Evolutionary conservation across 2,888 invertebrate genomes (phyloP).

Genomic region (Volucella inflata): DNA sequence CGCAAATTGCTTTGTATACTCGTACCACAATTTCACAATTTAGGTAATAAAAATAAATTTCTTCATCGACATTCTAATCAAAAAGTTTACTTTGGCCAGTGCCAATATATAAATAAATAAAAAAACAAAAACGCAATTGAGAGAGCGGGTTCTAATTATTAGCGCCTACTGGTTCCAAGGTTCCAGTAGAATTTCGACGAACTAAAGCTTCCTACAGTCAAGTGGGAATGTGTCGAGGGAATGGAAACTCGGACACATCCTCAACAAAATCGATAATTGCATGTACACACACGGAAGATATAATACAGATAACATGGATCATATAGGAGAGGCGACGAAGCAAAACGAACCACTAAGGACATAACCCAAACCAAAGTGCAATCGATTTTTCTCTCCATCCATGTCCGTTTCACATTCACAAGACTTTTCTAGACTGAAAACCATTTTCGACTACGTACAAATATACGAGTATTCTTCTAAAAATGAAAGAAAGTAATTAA

Average conservation of each 20-base stretch:
- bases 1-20: too few relatives aligned
- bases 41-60: too few relatives aligned
- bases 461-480: conserved; percentile 51
- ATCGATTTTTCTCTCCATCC: conserved; percentile 46
- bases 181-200: too few relatives aligned
- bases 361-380: conserved; percentile 27
- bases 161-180: too few relatives aligned
- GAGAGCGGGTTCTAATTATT: too few relatives aligned
- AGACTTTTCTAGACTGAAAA: conserved; percentile 10
- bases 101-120: too few relatives aligned
- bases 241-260: not conserved
- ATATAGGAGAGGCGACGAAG: not conserved
- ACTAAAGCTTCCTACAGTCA: not conserved
- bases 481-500: conserved; percentile 12
- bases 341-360: conserved; percentile 25
- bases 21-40: too few relatives aligned
- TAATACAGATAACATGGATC: not conserved
- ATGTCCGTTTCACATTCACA: not conserved
- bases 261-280: conserved; percentile 51
- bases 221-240: not conserved
- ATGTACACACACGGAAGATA: conserved; percentile 26
- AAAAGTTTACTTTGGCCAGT: too few relatives aligned
- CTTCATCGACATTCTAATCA: too few relatives aligned
- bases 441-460: not conserved
- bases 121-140: too few relatives aligned